These are phyloP conservation scores for Rhamnusium bicolor DNA, from an alignment of 2,888 invertebrate species.

Conservation along the genomic window DNA sequence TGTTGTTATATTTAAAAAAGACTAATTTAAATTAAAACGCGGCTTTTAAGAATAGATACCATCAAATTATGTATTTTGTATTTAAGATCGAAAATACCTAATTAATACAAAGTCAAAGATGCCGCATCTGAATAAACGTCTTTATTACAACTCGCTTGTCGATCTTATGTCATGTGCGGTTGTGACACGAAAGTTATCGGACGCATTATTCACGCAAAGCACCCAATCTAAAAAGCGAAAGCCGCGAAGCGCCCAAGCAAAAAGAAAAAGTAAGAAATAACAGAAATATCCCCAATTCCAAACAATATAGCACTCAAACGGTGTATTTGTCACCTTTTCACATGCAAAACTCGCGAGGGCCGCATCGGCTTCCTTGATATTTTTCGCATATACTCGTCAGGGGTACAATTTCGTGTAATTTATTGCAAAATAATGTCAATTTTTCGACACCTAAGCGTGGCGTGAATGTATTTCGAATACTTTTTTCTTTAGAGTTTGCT, in stretches of 20 bases:
- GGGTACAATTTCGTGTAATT: constrained; percentile 68
- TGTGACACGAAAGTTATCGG: background rate
- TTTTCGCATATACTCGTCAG: constrained; percentile 65
- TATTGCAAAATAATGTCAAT: constrained; percentile 70
- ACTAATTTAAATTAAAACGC: too few species aligned
- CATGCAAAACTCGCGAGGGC: constrained; percentile 63
- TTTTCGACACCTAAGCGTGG: constrained; percentile 58
- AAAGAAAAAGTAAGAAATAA: constrained; percentile 26
- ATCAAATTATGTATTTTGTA: too few species aligned
- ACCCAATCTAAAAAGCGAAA: constrained; percentile 5
- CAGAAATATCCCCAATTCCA: constrained; percentile 59
- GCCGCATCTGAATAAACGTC: too few species aligned
- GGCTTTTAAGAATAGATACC: too few species aligned
- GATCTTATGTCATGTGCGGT: background rate
- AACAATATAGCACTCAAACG: constrained; percentile 67
- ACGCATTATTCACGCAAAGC: constrained; percentile 17
- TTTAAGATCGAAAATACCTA: too few species aligned
- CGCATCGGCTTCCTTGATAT: constrained; percentile 60
- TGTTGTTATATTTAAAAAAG: too few species aligned
- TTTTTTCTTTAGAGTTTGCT: constrained; percentile 1
- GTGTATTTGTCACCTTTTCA: constrained; percentile 68
- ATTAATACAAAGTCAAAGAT: too few species aligned
- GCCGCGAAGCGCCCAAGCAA: background rate
- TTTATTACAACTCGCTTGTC: too few species aligned
- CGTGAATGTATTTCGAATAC: constrained; percentile 50